Evolutionary conservation across 2,797 vertebrate species (phyloP).

Genomic region (Phalloptychus januarius): DNA sequence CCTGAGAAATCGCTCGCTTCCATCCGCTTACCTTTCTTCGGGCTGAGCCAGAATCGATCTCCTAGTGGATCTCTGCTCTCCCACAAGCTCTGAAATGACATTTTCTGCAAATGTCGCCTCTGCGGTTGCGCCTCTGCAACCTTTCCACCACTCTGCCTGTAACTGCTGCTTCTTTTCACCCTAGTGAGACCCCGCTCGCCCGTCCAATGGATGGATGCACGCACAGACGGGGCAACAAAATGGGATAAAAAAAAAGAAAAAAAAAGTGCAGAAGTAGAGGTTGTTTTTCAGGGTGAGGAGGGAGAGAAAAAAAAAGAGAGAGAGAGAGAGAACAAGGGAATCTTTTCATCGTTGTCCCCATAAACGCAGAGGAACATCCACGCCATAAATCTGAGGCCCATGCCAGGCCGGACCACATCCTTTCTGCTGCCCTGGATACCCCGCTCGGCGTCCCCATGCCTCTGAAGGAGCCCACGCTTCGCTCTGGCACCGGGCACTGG

Average conservation of each 20-base stretch:
- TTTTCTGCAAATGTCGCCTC: constrained; percentile 31
- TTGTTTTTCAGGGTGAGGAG: constrained; percentile 61
- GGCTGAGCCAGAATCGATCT: constrained; percentile 85
- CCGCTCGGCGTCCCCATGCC: constrained; percentile 56
- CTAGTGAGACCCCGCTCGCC: constrained; percentile 51
- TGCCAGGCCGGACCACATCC: constrained; percentile 63
- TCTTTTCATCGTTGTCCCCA: constrained; percentile 79
- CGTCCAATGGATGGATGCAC: constrained; percentile 36
- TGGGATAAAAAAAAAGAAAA: constrained; percentile 35
- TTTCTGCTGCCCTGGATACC: constrained; percentile 65
- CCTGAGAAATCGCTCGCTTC: neutral
- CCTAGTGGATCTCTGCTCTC: constrained; percentile 78
- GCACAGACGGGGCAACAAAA: constrained; percentile 37
- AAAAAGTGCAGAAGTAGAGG: constrained; percentile 44
- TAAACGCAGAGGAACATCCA: constrained; percentile 74
- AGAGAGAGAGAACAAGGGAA: constrained; percentile 76
- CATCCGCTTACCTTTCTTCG: constrained; percentile 80
- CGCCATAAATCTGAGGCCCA: constrained; percentile 77
- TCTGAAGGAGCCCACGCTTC: constrained; percentile 59
- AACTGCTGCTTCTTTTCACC: constrained; percentile 41
- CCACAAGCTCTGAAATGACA: constrained; percentile 53
- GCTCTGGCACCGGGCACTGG: constrained; percentile 34
- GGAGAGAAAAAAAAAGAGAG: constrained; percentile 55
- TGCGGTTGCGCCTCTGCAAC: constrained; percentile 9
- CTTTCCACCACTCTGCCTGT: constrained; percentile 40